Conservation (phyloP, 2,888 invertebrate species). For the Xanthostigma xanthostigma region DNA sequence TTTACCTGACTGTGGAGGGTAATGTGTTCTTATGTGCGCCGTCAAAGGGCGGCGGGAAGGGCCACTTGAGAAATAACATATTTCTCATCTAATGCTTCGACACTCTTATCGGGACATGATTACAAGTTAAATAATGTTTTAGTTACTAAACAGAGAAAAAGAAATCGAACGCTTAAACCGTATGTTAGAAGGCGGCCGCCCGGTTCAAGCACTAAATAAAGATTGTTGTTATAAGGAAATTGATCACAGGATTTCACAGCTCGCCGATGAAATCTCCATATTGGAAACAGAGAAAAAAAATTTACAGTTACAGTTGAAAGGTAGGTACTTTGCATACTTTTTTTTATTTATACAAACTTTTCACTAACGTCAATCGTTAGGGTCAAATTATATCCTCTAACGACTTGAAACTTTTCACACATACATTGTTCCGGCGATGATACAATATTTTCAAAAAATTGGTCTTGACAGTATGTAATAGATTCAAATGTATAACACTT, state of each 20-base stretch:
- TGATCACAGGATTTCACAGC: constrained; percentile 27
- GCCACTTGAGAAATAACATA: too few species aligned
- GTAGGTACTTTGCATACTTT: constrained; percentile 23
- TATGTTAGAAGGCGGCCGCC: constrained; percentile 55
- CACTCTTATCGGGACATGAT: too few species aligned
- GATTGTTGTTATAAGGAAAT: constrained; percentile 49
- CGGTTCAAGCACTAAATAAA: constrained; percentile 42
- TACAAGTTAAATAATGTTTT: neutral
- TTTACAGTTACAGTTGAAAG: constrained; percentile 37
- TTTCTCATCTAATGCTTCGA: too few species aligned
- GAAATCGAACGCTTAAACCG: constrained; percentile 55
- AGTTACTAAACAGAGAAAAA: constrained; percentile 38
- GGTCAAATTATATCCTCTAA: neutral
- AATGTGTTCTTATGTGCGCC: neutral
- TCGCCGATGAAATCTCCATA: constrained; percentile 40
- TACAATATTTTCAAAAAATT: too few species aligned
- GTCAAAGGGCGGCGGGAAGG: too few species aligned
- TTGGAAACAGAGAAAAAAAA: constrained; percentile 43
- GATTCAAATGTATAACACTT: too few species aligned
- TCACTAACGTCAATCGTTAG: neutral
- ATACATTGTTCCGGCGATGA: neutral
- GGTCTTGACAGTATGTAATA: too few species aligned
- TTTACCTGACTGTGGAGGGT: constrained; percentile 1
- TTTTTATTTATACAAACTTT: constrained; percentile 1
- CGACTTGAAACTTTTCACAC: neutral